These are phyloP conservation scores for Anser brachyrhynchus DNA, from an alignment of 2,113 vertebrate genomes.

Conservation along the genomic window DNA sequence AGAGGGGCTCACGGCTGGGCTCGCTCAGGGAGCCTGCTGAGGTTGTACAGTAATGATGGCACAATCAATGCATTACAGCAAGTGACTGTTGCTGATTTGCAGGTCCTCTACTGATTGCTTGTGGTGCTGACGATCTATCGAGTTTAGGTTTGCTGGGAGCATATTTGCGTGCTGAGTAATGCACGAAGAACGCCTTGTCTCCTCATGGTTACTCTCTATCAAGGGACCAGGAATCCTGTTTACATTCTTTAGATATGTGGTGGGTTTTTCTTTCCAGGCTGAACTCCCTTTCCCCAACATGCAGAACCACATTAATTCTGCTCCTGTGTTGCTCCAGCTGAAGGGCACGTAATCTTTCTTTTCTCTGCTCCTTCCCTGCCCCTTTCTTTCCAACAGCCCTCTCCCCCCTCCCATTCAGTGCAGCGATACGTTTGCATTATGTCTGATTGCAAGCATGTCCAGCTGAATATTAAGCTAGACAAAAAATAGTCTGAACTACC, in stretches of 20 bases:
- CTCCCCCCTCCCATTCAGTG: not conserved
- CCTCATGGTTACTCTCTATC: not conserved
- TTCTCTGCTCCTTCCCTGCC: not conserved
- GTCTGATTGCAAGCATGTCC: not conserved
- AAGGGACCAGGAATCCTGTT: constrained; percentile 9
- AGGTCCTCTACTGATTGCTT: not conserved
- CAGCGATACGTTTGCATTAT: not conserved
- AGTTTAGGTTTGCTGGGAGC: not conserved
- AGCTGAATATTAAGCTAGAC: not conserved
- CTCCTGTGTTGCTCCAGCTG: not conserved
- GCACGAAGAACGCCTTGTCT: not conserved
- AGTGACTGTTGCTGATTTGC: not conserved
- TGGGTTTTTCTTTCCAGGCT: not conserved
- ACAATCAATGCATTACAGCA: not conserved
- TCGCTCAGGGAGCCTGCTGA: not conserved
- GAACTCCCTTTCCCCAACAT: not conserved
- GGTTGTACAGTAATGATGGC: not conserved
- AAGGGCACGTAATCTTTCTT: not conserved
- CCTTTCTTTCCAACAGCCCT: not conserved
- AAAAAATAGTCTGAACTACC: not conserved
- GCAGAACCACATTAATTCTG: not conserved
- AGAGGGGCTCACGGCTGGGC: not conserved
- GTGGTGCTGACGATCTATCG: not conserved
- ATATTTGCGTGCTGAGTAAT: not conserved
- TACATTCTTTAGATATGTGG: not conserved